phyloP scores from a whole-genome alignment of 2,888 invertebrate genomes.

The Rhamphomyia laevipes region DNA sequence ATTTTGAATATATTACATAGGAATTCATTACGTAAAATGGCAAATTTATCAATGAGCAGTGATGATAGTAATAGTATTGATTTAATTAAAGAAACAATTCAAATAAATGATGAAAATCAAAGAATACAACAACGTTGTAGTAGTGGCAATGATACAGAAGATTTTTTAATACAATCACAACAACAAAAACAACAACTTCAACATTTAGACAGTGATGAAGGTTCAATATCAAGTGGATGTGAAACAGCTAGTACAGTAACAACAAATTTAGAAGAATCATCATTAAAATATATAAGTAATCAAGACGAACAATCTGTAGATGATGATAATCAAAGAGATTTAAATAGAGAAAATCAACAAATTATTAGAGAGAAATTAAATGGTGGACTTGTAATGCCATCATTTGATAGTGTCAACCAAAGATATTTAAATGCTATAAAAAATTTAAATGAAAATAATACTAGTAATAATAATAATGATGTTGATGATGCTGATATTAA shows the following conservation, averaged over 20 bases:
- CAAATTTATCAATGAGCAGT: constrained; percentile 22
- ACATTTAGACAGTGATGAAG: constrained; percentile 53
- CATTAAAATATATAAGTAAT: constrained; percentile 21
- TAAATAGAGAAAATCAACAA: too few species aligned
- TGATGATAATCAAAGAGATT: too few species aligned
- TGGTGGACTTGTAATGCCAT: too few species aligned
- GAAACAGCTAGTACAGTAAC: constrained; percentile 66
- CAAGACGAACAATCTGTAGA: constrained; percentile 12
- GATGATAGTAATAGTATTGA: constrained; percentile 25
- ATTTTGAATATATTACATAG: constrained; percentile 34
- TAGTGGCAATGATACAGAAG: constrained; percentile 3
- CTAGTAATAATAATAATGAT: background rate
- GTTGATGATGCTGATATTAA: background rate
- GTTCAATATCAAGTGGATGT: constrained; percentile 68
- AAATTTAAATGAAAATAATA: background rate
- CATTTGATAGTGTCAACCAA: too few species aligned
- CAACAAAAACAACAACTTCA: constrained; percentile 16
- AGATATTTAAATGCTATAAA: too few species aligned
- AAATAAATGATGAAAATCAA: background rate
- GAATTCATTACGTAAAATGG: constrained; percentile 32
- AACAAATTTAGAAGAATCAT: constrained; percentile 38
- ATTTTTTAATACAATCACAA: constrained; percentile 10
- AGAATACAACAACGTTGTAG: constrained; percentile 15
- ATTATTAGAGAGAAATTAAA: too few species aligned
- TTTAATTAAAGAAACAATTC: constrained; percentile 10